phyloP scores from a whole-genome alignment of 2,888 invertebrate genomes.

The Teleiodes luculella region DNA sequence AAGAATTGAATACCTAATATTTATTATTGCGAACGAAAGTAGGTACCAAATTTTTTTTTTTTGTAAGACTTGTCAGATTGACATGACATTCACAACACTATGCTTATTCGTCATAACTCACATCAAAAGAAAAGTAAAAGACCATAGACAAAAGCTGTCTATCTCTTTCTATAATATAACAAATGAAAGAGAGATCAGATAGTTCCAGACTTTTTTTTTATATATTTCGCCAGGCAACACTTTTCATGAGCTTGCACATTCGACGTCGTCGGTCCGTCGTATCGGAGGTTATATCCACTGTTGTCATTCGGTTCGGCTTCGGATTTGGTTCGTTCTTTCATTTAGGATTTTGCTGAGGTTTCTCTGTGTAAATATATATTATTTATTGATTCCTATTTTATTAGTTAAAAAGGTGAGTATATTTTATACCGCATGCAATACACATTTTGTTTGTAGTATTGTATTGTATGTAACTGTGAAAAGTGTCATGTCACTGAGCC shows the following conservation, averaged over 20 bases:
- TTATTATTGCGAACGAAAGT: too few species aligned
- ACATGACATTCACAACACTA: background rate
- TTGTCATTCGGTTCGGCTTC: too few species aligned
- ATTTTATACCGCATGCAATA: constrained; percentile 9
- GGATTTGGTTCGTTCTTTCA: too few species aligned
- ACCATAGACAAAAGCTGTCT: background rate
- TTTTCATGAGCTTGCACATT: constrained; percentile 63
- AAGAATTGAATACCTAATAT: too few species aligned
- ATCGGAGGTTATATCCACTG: too few species aligned
- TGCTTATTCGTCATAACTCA: background rate
- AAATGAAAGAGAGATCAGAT: background rate
- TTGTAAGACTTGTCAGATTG: too few species aligned
- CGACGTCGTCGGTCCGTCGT: too few species aligned
- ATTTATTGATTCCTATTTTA: constrained; percentile 22
- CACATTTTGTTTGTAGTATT: background rate
- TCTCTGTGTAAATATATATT: constrained; percentile 17
- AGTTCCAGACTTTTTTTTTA: constrained; percentile 2
- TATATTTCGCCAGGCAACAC: too few species aligned
- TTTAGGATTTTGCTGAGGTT: constrained; percentile 40
- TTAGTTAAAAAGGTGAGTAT: constrained; percentile 21
- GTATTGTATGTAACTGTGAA: too few species aligned
- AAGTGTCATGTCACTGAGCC: constrained; percentile 23
- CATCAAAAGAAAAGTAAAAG: background rate
- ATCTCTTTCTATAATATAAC: too few species aligned
- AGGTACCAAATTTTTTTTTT: too few species aligned